phyloP scores from a whole-genome alignment of 92 coral and sea anemone genomes.

The Virgularia gustaviana region DNA sequence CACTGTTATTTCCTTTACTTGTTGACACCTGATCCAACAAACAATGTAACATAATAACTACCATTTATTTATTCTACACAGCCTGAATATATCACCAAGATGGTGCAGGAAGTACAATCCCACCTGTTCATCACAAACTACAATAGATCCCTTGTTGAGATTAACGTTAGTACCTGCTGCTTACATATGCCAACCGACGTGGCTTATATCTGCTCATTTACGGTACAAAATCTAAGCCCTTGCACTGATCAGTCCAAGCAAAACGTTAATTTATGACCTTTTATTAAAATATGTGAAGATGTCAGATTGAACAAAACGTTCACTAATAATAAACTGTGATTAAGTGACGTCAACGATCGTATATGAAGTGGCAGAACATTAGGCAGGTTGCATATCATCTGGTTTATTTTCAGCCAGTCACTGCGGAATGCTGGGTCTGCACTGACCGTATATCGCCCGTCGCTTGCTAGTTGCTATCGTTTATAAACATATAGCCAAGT shows the following conservation, averaged over 20 bases:
- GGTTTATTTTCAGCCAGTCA: not conserved
- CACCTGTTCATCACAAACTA: slow-evolving; percentile 43
- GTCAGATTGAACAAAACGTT: not conserved
- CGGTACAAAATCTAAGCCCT: not conserved
- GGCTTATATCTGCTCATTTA: not conserved
- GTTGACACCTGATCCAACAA: slow-evolving; percentile 24
- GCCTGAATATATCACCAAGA: slow-evolving; percentile 93
- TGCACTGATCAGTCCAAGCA: not conserved
- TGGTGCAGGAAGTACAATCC: slow-evolving; percentile 51
- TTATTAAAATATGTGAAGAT: no score
- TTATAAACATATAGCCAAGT: slow-evolving; percentile 4
- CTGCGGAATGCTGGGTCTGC: not conserved
- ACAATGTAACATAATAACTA: slow-evolving; percentile 4
- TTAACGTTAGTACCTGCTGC: slow-evolving; percentile 22
- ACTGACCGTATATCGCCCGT: slow-evolving; percentile 19
- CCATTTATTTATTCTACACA: slow-evolving; percentile 45
- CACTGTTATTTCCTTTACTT: slow-evolving; percentile 11
- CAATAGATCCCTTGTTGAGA: slow-evolving; percentile 43
- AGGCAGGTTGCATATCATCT: slow-evolving; percentile 12
- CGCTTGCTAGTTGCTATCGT: not conserved
- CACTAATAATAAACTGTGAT: slow-evolving; percentile 7
- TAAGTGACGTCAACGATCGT: slow-evolving; percentile 42
- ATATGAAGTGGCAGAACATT: slow-evolving; percentile 14
- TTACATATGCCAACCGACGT: not conserved
- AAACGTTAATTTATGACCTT: not conserved